phyloP scores from a whole-genome alignment of 2,797 vertebrate species.

The Myiotriccus ornatus region DNA sequence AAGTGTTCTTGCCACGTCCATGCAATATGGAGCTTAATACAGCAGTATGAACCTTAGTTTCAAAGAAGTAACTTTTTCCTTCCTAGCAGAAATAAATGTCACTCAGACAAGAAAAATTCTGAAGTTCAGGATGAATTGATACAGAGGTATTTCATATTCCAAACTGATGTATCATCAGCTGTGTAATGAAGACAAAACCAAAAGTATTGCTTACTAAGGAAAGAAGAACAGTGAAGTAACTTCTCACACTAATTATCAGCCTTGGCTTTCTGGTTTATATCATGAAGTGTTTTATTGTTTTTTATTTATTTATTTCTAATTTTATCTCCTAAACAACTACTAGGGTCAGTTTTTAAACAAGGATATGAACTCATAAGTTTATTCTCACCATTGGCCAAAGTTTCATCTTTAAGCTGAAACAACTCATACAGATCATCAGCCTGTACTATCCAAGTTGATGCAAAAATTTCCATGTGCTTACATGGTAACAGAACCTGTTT shows the following conservation, averaged over 20 bases:
- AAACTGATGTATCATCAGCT: neutral
- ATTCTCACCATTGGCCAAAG: neutral
- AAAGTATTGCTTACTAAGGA: neutral
- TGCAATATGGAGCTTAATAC: neutral
- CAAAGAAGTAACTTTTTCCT: neutral
- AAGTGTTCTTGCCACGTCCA: neutral
- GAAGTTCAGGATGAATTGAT: neutral
- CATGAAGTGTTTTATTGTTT: no score
- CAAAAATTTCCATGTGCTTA: neutral
- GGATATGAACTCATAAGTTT: neutral
- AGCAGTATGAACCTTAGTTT: neutral
- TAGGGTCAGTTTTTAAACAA: neutral
- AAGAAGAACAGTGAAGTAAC: neutral
- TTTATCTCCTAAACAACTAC: neutral
- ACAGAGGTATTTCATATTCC: neutral
- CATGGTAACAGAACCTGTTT: neutral
- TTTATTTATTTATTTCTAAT: neutral
- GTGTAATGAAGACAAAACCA: neutral
- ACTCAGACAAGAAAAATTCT: neutral
- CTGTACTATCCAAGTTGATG: accelerated
- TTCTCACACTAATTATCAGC: neutral
- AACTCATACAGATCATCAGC: neutral
- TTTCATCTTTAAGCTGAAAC: neutral
- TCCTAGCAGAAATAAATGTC: neutral
- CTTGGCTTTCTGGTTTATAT: neutral